phyloP scores from a whole-genome alignment of 2,888 invertebrate genomes.

The Drosophila austrosaltans region DNA sequence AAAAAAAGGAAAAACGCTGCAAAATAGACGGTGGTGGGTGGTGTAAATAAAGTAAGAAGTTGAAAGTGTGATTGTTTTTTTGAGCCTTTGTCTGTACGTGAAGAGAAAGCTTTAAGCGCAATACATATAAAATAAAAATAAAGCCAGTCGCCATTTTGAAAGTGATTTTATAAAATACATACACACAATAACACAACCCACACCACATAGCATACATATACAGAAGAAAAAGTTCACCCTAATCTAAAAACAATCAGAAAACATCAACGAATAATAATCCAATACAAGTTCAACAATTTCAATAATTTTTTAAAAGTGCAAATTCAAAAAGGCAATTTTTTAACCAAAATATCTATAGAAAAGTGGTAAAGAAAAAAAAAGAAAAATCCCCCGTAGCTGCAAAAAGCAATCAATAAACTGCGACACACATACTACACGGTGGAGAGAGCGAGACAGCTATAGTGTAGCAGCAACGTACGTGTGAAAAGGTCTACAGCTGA shows the following conservation, averaged over 20 bases:
- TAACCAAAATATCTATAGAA: constrained; percentile 46
- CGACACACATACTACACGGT: constrained; percentile 51
- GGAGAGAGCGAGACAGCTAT: constrained; percentile 51
- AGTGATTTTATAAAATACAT: constrained; percentile 68
- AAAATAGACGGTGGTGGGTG: constrained; percentile 52
- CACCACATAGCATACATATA: constrained; percentile 47
- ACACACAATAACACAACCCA: constrained; percentile 53
- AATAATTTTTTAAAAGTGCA: constrained; percentile 54
- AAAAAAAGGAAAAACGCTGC: constrained; percentile 51
- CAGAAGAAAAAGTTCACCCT: constrained; percentile 23
- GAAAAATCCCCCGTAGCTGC: constrained; percentile 60
- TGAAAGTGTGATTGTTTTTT: constrained; percentile 76
- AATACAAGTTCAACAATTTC: constrained; percentile 53
- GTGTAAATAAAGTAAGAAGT: constrained; percentile 63
- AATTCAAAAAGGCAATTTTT: constrained; percentile 60
- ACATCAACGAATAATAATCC: constrained; percentile 39
- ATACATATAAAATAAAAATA: constrained; percentile 65
- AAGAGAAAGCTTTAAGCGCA: constrained; percentile 77
- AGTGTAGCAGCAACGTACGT: constrained; percentile 47
- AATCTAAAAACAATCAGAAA: constrained; percentile 46
- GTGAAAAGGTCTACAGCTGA: constrained; percentile 79
- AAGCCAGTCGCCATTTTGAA: constrained; percentile 78
- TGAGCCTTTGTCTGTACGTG: constrained; percentile 75
- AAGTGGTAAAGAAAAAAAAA: constrained; percentile 53
- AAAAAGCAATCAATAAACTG: constrained; percentile 68